Evolutionary conservation across 2,113 vertebrate species (phyloP).

Genomic region (Copsychus sechellarum): DNA sequence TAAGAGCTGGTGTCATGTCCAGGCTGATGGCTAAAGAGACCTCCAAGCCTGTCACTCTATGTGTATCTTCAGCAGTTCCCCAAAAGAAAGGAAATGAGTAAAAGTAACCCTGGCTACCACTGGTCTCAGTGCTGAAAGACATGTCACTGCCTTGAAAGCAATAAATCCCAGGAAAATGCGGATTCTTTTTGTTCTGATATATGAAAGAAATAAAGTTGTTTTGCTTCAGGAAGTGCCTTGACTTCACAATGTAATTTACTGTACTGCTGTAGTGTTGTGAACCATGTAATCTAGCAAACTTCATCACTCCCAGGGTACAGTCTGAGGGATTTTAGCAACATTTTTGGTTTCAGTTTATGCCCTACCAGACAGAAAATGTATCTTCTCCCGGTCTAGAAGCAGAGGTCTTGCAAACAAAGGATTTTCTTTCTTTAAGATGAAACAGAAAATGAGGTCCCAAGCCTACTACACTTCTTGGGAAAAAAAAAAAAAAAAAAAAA

Average conservation of each 20-base stretch:
- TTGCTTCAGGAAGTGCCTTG: neutral
- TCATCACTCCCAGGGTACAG: neutral
- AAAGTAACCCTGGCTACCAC: neutral
- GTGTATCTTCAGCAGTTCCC: neutral
- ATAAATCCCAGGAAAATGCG: neutral
- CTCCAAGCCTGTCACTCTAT: neutral
- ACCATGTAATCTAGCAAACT: neutral
- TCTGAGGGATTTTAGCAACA: neutral
- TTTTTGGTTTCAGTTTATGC: neutral
- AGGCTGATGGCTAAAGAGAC: neutral
- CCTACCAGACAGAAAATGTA: neutral
- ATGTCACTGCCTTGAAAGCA: neutral
- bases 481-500: neutral
- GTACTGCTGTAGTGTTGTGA: neutral
- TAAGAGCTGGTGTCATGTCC: neutral
- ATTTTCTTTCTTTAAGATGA: neutral
- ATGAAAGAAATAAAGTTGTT: neutral
- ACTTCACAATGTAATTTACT: neutral
- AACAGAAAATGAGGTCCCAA: neutral
- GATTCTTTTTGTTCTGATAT: neutral
- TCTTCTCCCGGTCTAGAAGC: neutral
- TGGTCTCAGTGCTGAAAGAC: neutral
- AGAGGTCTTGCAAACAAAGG: neutral
- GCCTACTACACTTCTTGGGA: accelerated
- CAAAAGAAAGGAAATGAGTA: neutral